Percentiles rank a stretch among this genome's conserved stretches.
Evolutionary conservation across 1,140 invertebrate genomes (phyloP).

Genomic region (Bursaphelenchus mucronatus): DNA sequence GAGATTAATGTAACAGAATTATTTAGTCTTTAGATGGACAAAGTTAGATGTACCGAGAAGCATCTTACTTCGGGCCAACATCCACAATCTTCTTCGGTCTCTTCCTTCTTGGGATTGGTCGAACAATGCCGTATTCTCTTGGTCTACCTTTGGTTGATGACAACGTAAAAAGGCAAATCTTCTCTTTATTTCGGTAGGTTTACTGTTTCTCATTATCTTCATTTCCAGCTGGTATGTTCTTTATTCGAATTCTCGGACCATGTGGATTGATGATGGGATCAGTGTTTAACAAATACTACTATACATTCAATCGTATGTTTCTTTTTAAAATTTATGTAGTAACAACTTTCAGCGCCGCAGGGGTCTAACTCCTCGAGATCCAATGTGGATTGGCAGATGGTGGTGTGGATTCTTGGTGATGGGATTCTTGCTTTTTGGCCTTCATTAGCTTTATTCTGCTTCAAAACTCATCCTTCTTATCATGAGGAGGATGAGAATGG

Average conservation of each 20-base stretch:
- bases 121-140: slow-evolving; percentile 58
- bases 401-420: not conserved
- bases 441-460: slow-evolving; percentile 14
- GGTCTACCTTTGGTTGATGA: slow-evolving; percentile 58
- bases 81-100: slow-evolving; percentile 55
- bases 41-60: slow-evolving; percentile 41
- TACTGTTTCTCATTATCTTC: slow-evolving; percentile 2
- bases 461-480: slow-evolving; percentile 11
- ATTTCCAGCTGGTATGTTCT: slow-evolving; percentile 57
- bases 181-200: slow-evolving; percentile 55
- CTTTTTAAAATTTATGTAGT: slow-evolving; percentile 5
- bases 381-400: slow-evolving; percentile 18
- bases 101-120: slow-evolving; percentile 51
- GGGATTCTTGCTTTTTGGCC: slow-evolving; percentile 16
- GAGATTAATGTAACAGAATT: slow-evolving; percentile 34
- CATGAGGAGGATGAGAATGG: slow-evolving; percentile 23
- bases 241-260: slow-evolving; percentile 58
- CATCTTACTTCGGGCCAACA: slow-evolving; percentile 50
- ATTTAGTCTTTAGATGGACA: slow-evolving; percentile 35
- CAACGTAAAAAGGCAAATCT: slow-evolving; percentile 55
- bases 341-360: slow-evolving; percentile 29
- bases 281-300: slow-evolving; percentile 57
- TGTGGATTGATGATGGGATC: slow-evolving; percentile 58
- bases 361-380: slow-evolving; percentile 12
- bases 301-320: slow-evolving; percentile 42